Conservation (phyloP, 2,113 vertebrate species). For the Theristicus caerulescens region DNA sequence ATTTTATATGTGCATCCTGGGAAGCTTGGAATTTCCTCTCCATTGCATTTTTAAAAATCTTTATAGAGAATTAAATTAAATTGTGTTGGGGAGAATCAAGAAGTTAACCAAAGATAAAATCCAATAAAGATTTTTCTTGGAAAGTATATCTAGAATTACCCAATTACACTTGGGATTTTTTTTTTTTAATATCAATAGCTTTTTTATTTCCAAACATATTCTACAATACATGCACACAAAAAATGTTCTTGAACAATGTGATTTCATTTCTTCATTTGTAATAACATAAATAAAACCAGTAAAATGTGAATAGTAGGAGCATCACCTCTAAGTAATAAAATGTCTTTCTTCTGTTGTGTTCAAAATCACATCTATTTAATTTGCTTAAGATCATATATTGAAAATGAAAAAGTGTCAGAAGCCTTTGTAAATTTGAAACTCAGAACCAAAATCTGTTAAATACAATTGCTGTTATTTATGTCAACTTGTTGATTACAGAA, state of each 20-base stretch:
- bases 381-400: not conserved
- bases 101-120: constrained; percentile 7
- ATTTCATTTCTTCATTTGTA: not conserved
- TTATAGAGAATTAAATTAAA: not conserved
- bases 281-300: not conserved
- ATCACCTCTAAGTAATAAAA: not conserved
- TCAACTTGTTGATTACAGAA: not conserved
- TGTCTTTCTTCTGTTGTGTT: not conserved
- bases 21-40: not conserved
- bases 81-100: not conserved
- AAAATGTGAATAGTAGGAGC: not conserved
- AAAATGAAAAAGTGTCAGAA: not conserved
- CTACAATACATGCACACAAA: not conserved
- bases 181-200: not conserved
- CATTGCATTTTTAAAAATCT: not conserved
- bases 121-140: not conserved
- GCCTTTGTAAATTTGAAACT: not conserved
- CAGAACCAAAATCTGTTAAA: not conserved
- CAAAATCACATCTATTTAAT: not conserved
- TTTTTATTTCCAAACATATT: not conserved
- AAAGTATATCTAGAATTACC: not conserved
- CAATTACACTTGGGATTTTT: not conserved
- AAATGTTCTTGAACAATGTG: not conserved
- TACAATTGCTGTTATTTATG: not conserved
- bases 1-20: not conserved